phyloP scores from a whole-genome alignment of 1,140 invertebrate species.

The Conopomorpha cramerella region DNA sequence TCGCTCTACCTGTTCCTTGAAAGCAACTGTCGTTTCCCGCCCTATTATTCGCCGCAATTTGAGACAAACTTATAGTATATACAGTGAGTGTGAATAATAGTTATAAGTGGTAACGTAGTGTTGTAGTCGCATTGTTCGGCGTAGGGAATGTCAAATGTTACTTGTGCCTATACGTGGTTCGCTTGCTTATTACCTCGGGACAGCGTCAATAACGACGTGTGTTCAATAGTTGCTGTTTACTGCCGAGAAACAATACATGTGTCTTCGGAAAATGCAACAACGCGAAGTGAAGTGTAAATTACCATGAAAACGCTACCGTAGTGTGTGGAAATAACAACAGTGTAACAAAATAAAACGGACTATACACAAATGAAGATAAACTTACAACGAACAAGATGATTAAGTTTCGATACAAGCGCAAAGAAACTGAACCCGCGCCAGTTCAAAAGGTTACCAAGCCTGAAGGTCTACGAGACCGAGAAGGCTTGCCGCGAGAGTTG shows the following conservation, averaged over 20 bases:
- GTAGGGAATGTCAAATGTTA: conserved; percentile 29
- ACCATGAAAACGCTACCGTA: no score
- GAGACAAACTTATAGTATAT: background rate
- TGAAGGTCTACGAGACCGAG: conserved; percentile 37
- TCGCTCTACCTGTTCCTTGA: conserved; percentile 14
- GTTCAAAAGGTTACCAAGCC: conserved; percentile 44
- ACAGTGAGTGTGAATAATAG: no score
- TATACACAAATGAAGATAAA: conserved; percentile 13
- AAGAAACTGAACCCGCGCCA: conserved; percentile 50
- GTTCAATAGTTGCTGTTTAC: no score
- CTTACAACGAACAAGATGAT: conserved; percentile 60
- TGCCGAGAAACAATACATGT: no score
- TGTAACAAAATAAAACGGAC: no score
- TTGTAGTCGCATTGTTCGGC: background rate
- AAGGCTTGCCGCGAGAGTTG: no score
- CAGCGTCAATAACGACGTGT: background rate
- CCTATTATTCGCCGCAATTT: conserved; percentile 8
- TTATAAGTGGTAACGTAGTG: no score
- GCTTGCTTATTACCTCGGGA: conserved; percentile 45
- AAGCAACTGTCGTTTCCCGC: conserved; percentile 30
- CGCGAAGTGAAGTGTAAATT: no score
- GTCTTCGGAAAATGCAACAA: no score
- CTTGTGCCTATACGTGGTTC: conserved; percentile 35
- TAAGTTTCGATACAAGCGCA: conserved; percentile 67
- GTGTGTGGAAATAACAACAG: background rate